Evolutionary conservation across 2,888 invertebrate genomes (phyloP), one percentile per base, ranked within the genome.

Genomic region (Apantesis nais): DNA sequence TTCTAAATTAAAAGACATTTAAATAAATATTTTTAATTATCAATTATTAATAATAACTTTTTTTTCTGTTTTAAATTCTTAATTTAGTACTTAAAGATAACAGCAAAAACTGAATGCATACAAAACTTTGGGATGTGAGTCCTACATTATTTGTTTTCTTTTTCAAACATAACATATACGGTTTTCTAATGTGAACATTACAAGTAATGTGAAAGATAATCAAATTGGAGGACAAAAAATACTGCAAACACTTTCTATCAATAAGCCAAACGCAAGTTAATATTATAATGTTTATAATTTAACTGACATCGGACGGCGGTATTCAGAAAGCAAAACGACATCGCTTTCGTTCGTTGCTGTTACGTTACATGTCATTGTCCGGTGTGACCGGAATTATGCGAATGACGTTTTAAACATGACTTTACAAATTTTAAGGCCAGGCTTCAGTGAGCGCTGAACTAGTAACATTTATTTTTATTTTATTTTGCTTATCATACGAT

Each of bases 281-380:
- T 77, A 74, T 77, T 75, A 74, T 83, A 85, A 90, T 90, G 83
- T 83, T 85, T 86, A 88, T 88, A 85, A 89, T 91, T 87, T 87
- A 73, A 48, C 74, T 69, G 78, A 71, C 77, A 78, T 77, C 79
- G 76, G 75, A 66, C 75, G 74, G 80, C 76, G 81, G 79, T 79
- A 88, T 86, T 86, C 91, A 93, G 93, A 93, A 93, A 93, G 93
- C 92, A 93, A 92, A 89, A 92, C 92, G 89, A 82, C 81, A 83
- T 90, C 90, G 88, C 93, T 93, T 93, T 93, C 92, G 81, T 70
- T 79, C 79, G 80, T 80, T 74, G 74, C 72, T 78, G 74, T 87
- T 87, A 85, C 85, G 85, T 84, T 85, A 76, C 83, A 83, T 78
- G 88, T 88, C 90, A 87, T 86, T 82, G 89, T 80, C 88, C 91